Conservation (phyloP, 1,140 invertebrate genomes). For the Lutraria rhynchaena region DNA sequence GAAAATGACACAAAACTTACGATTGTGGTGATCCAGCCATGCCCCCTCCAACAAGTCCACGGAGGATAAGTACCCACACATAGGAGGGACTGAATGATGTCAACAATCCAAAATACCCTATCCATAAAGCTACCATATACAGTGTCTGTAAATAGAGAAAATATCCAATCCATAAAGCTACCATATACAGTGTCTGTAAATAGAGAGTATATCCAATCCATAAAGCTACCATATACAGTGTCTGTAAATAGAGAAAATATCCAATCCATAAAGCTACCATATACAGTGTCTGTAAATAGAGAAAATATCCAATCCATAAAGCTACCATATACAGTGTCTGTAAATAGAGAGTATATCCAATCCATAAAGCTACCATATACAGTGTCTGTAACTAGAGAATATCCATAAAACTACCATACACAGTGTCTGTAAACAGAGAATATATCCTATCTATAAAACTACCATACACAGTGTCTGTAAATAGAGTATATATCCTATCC, state of each 20-base stretch:
- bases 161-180: slow-evolving; percentile 93
- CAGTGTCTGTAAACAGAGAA: too few species aligned
- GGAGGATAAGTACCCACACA: slow-evolving; percentile 93
- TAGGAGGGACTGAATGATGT: slow-evolving; percentile 95
- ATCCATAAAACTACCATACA: too few species aligned
- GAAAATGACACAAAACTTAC: slow-evolving; percentile 89
- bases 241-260: slow-evolving; percentile 93
- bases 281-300: slow-evolving; percentile 90
- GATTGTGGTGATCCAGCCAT: slow-evolving; percentile 98
- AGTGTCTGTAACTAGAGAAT: too few species aligned
- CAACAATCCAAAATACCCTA: slow-evolving; percentile 95
- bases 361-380: too few species aligned
- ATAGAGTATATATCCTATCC: too few species aligned
- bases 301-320: too few species aligned
- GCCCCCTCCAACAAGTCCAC: slow-evolving; percentile 96
- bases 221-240: slow-evolving; percentile 92
- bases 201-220: slow-evolving; percentile 95
- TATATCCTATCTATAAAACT: too few species aligned
- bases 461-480: too few species aligned
- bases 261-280: slow-evolving; percentile 93
- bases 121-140: slow-evolving; percentile 91
- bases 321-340: too few species aligned
- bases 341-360: too few species aligned
- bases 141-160: slow-evolving; percentile 91
- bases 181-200: slow-evolving; percentile 91